Conservation (phyloP, 2,888 invertebrate species). For the Agrilus mali region DNA sequence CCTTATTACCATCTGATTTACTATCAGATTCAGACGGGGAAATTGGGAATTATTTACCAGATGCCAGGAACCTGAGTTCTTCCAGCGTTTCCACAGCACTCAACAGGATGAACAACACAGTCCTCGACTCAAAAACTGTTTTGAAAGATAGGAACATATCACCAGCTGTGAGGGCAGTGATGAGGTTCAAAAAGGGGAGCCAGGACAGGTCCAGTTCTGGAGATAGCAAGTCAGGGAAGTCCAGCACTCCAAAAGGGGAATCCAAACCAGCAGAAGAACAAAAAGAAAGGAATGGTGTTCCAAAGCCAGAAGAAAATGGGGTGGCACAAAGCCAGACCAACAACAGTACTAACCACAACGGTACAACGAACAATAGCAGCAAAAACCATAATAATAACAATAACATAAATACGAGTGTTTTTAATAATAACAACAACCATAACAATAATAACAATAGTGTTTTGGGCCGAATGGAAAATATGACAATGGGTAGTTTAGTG, state of each 20-base stretch:
- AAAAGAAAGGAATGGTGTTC: no score
- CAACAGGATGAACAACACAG: constrained; percentile 33
- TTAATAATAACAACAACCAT: no score
- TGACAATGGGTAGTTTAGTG: background rate
- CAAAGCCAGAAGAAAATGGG: no score
- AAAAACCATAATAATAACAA: background rate
- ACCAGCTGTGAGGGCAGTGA: background rate
- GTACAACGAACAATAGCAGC: background rate
- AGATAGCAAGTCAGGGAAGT: background rate
- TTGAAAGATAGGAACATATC: constrained; percentile 23
- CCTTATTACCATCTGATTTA: constrained; percentile 16
- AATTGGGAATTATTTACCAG: constrained; percentile 17
- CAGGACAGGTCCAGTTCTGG: no score
- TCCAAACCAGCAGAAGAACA: constrained; percentile 2
- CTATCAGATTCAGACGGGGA: constrained; percentile 13
- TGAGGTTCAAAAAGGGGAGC: background rate
- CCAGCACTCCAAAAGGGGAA: constrained; percentile 1
- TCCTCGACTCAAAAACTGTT: constrained; percentile 29
- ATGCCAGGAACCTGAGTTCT: constrained; percentile 28
- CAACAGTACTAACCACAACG: background rate
- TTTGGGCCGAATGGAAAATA: background rate
- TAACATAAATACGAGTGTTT: no score
- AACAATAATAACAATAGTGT: constrained; percentile 1
- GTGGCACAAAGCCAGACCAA: constrained; percentile 8
- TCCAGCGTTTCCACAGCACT: constrained; percentile 33